A percentile compares a stretch with the other conserved stretches of the same genome.
These are phyloP conservation scores for Thaumetopoea pityocampa DNA, from an alignment of 1,140 invertebrate genomes.

Conservation along the genomic window DNA sequence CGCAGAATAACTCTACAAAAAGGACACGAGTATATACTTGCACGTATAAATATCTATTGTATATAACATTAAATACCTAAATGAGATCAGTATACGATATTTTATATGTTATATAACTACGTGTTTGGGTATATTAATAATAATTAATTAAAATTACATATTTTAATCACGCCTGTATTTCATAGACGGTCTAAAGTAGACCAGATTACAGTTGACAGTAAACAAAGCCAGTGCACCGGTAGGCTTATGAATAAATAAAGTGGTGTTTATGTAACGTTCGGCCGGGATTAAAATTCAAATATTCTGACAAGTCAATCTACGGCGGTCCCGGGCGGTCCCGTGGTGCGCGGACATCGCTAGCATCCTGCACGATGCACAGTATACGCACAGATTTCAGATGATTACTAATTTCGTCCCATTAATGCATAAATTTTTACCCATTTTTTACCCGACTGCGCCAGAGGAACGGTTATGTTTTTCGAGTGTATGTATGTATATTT, in stretches of 20 bases:
- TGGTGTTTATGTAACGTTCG: conserved; percentile 62
- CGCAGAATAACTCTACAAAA: too few species aligned
- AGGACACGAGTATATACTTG: too few species aligned
- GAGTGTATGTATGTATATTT: too few species aligned
- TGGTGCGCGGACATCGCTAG: conserved; percentile 24
- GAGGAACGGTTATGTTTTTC: too few species aligned
- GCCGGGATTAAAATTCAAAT: conserved; percentile 76
- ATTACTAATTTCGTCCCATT: not conserved
- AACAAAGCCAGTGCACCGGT: conserved; percentile 19
- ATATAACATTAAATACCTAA: too few species aligned
- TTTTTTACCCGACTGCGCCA: too few species aligned
- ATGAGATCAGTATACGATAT: too few species aligned
- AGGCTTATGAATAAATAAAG: conserved; percentile 68
- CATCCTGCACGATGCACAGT: conserved; percentile 16
- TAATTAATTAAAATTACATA: too few species aligned
- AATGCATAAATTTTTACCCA: not conserved
- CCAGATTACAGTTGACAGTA: conserved; percentile 1
- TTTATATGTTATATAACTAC: too few species aligned
- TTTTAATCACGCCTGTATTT: too few species aligned
- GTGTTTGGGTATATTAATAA: too few species aligned
- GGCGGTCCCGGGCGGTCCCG: conserved; percentile 47
- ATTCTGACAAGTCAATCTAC: conserved; percentile 77
- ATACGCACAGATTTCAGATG: conserved; percentile 3
- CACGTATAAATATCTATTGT: too few species aligned
- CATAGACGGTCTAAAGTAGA: not conserved